phyloP scores from a whole-genome alignment of 2,797 vertebrate genomes.

The Hemitrygon akajei region DNA sequence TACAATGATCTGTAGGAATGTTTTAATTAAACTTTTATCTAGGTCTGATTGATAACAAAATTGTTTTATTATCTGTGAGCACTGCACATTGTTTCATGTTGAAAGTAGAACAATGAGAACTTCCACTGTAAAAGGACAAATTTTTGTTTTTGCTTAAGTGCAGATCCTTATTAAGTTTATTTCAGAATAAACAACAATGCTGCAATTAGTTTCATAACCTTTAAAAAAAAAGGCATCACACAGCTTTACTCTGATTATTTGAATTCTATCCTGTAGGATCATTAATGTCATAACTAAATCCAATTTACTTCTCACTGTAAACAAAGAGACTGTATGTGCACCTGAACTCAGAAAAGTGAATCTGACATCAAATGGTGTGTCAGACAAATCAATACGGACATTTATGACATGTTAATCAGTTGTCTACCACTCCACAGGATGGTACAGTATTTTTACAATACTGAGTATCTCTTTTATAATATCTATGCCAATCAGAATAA shows the following conservation, averaged over 20 bases:
- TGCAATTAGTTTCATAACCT: neutral
- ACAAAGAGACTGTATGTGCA: neutral
- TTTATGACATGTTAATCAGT: neutral
- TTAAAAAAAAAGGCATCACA: neutral
- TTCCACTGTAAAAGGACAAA: neutral
- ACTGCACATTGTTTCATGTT: slow-evolving; percentile 31
- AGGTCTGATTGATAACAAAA: neutral
- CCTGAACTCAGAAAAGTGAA: neutral
- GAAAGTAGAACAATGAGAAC: slow-evolving; percentile 34
- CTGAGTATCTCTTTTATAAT: neutral
- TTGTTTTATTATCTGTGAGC: slow-evolving; percentile 37
- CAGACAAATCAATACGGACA: neutral
- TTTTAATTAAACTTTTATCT: neutral
- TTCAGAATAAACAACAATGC: neutral
- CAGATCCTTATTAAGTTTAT: neutral
- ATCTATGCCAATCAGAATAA: neutral
- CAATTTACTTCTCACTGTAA: neutral
- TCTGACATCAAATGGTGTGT: neutral
- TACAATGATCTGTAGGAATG: neutral
- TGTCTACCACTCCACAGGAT: neutral
- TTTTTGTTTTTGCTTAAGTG: neutral
- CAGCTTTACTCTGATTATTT: neutral
- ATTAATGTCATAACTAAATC: neutral
- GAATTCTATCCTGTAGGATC: neutral
- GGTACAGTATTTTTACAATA: neutral